These are phyloP conservation scores for Orientallactaga bullata DNA, from an alignment of 2,113 vertebrate species.

Conservation along the genomic window DNA sequence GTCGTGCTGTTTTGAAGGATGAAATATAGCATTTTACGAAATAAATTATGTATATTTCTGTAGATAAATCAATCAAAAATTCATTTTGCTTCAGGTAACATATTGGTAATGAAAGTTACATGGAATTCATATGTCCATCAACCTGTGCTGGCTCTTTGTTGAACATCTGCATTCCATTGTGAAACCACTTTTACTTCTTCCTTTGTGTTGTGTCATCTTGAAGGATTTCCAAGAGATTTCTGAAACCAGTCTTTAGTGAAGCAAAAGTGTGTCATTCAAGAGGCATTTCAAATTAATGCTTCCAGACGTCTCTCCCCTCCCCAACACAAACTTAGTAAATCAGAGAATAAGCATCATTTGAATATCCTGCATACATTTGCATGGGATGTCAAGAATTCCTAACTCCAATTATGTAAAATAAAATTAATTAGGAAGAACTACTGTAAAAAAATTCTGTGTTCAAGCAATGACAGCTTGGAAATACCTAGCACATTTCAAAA, in stretches of 20 bases:
- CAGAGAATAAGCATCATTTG: conserved; percentile 56
- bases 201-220: neutral
- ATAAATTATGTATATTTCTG: neutral
- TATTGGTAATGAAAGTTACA: conserved; percentile 1
- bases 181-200: neutral
- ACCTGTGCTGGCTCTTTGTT: neutral
- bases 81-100: neutral
- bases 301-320: conserved; percentile 42
- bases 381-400: conserved; percentile 70
- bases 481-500: conserved; percentile 19
- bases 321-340: conserved; percentile 6
- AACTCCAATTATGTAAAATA: conserved; percentile 76
- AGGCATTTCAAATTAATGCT: conserved; percentile 54
- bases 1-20: neutral
- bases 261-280: conserved; percentile 43
- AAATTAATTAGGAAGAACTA: conserved; percentile 72
- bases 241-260: neutral
- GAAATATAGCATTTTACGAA: neutral
- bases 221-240: conserved; percentile 38
- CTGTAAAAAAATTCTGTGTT: conserved; percentile 47
- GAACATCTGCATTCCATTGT: neutral
- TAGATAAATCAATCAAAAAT: neutral
- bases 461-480: conserved; percentile 36
- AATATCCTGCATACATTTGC: conserved; percentile 73
- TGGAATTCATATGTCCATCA: neutral